Percentiles rank a stretch among this genome's conserved stretches.
Evolutionary conservation across 2,888 invertebrate species (phyloP).

Genomic region (Microplitis deprimator): DNA sequence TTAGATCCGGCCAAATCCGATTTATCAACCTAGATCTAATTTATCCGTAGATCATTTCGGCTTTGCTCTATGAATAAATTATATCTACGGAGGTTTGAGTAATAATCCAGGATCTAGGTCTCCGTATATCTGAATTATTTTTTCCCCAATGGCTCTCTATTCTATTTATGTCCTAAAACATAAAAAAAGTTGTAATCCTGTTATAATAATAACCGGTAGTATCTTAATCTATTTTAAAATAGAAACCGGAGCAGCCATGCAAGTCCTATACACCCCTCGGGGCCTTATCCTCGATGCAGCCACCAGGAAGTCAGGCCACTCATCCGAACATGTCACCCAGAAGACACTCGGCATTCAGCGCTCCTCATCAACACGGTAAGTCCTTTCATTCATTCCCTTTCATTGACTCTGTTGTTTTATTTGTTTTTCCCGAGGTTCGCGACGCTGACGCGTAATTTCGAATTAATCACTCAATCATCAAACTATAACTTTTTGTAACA

Average conservation of each 20-base stretch:
- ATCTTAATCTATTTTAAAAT: slow-evolving; percentile 20
- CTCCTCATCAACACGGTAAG: slow-evolving; percentile 77
- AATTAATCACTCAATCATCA: not conserved
- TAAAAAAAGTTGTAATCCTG: not conserved
- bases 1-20: no score
- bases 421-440: not conserved
- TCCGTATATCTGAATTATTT: no score
- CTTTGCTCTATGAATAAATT: no score
- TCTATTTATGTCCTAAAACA: not conserved
- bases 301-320: slow-evolving; percentile 76
- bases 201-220: not conserved
- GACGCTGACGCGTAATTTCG: not conserved
- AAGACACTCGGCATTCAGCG: slow-evolving; percentile 70
- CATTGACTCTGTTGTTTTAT: not conserved
- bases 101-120: no score
- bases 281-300: slow-evolving; percentile 89
- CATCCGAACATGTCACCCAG: slow-evolving; percentile 70
- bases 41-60: no score
- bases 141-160: no score
- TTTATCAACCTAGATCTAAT: no score
- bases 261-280: slow-evolving; percentile 88
- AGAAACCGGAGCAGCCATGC: slow-evolving; percentile 70
- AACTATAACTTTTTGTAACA: not conserved
- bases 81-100: no score
- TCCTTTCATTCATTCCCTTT: slow-evolving; percentile 37